These are phyloP conservation scores for Stercorarius parasiticus DNA, from an alignment of 2,113 vertebrate species.

Conservation along the genomic window DNA sequence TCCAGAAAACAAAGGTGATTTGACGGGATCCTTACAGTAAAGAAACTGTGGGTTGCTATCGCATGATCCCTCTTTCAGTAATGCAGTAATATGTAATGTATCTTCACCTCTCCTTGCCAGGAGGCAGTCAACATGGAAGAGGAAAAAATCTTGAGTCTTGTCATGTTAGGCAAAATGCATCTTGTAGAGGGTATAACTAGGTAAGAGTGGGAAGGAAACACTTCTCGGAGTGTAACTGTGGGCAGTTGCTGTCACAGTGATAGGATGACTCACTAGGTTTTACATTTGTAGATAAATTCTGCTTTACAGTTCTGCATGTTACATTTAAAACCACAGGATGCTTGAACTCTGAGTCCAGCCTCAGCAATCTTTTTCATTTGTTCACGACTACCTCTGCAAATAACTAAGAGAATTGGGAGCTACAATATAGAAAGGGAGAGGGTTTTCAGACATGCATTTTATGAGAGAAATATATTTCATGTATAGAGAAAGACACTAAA, in stretches of 20 bases:
- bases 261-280: background rate
- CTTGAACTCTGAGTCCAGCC: background rate
- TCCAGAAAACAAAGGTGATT: background rate
- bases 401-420: background rate
- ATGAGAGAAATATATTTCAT: background rate
- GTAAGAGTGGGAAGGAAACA: background rate
- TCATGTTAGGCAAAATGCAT: background rate
- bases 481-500: background rate
- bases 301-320: background rate
- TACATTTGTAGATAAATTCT: background rate
- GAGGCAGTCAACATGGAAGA: background rate
- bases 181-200: background rate
- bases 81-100: background rate
- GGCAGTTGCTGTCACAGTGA: background rate
- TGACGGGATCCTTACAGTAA: background rate
- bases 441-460: background rate
- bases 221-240: background rate
- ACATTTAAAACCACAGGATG: background rate
- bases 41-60: background rate
- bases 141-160: background rate
- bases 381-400: background rate
- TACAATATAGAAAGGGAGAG: background rate
- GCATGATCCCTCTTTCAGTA: background rate
- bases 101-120: background rate
- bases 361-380: background rate